phyloP scores from a whole-genome alignment of 2,888 invertebrate species.

The Falcaria lacertinaria region DNA sequence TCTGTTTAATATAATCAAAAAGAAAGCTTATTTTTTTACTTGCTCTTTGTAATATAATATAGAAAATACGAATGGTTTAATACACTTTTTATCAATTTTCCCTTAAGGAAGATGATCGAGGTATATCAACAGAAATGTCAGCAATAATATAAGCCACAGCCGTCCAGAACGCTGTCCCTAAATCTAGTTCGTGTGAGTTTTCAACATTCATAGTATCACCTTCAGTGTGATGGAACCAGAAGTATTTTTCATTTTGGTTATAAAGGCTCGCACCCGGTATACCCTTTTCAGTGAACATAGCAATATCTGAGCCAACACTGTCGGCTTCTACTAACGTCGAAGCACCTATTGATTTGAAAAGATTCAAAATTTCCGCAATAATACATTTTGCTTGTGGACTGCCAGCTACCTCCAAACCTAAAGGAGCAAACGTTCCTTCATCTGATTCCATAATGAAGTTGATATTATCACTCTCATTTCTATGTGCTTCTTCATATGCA shows the following conservation, averaged over 20 bases:
- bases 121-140: conserved; percentile 84
- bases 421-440: conserved; percentile 87
- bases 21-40: too few relatives aligned
- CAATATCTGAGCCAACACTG: conserved; percentile 85
- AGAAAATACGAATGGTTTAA: too few relatives aligned
- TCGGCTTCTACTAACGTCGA: conserved; percentile 75
- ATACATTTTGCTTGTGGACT: conserved; percentile 82
- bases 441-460: conserved; percentile 92
- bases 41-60: too few relatives aligned
- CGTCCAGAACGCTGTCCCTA: conserved; percentile 88
- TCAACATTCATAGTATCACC: conserved; percentile 90
- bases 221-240: conserved; percentile 87
- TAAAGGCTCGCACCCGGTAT: conserved; percentile 86
- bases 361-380: conserved; percentile 82
- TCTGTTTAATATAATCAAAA: too few relatives aligned
- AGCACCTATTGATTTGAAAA: conserved; percentile 84
- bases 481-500: conserved; percentile 82
- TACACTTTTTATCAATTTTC: too few relatives aligned
- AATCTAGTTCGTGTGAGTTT: conserved; percentile 83
- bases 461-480: conserved; percentile 78
- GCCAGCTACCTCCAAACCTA: conserved; percentile 84
- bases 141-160: conserved; percentile 88
- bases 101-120: conserved; percentile 43
- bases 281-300: conserved; percentile 79
- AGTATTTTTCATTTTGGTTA: conserved; percentile 85